These are phyloP conservation scores for Drosophila ezoana DNA, from an alignment of 2,888 invertebrate genomes.

Conservation along the genomic window DNA sequence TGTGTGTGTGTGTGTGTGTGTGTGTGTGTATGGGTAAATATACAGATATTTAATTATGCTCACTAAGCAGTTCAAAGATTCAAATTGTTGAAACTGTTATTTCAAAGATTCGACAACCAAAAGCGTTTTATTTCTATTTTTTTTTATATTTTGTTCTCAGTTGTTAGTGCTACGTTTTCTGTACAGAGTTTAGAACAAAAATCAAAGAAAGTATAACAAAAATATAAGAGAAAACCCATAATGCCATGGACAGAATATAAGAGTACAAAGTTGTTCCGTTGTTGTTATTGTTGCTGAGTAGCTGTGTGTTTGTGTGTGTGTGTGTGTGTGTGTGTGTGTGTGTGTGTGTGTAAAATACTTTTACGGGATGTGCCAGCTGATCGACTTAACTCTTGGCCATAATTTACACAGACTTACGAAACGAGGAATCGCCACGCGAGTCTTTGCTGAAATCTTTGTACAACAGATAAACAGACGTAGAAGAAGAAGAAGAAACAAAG, in stretches of 20 bases:
- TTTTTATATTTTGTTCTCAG: slow-evolving; percentile 37
- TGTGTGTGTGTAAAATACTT: slow-evolving; percentile 29
- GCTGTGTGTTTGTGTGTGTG: slow-evolving; percentile 29
- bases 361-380: slow-evolving; percentile 30
- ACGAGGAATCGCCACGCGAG: slow-evolving; percentile 46
- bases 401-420: slow-evolving; percentile 54
- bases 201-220: slow-evolving; percentile 44
- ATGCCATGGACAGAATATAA: slow-evolving; percentile 30
- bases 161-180: slow-evolving; percentile 72
- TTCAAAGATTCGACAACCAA: slow-evolving; percentile 66
- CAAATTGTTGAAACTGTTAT: slow-evolving; percentile 48
- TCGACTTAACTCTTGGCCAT: slow-evolving; percentile 27
- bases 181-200: slow-evolving; percentile 62
- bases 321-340: slow-evolving; percentile 36
- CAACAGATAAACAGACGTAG: slow-evolving; percentile 52
- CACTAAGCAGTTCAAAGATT: slow-evolving; percentile 70
- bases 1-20: slow-evolving; percentile 6
- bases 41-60: slow-evolving; percentile 52
- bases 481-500: slow-evolving; percentile 22
- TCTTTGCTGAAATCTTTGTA: slow-evolving; percentile 70
- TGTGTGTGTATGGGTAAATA: slow-evolving; percentile 27
- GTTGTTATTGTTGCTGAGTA: slow-evolving; percentile 34
- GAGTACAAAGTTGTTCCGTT: slow-evolving; percentile 39
- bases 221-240: slow-evolving; percentile 35
- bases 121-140: slow-evolving; percentile 47